Evolutionary conservation across 1,140 invertebrate species (phyloP), one percentile per base, ranked within the genome.

Genomic region (Anoplophora glabripennis): DNA sequence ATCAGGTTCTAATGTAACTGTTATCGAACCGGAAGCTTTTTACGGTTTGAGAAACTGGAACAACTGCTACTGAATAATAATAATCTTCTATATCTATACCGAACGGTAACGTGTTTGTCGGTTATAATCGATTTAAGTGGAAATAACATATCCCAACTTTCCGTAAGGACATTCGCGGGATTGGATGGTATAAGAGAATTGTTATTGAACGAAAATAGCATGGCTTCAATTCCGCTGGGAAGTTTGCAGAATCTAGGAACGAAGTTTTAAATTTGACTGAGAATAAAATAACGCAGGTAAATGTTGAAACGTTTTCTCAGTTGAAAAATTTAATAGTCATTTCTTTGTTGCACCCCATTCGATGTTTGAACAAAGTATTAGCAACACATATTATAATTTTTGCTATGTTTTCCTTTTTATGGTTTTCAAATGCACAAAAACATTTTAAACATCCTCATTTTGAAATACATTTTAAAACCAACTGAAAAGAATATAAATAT

Each of bases 261-360:
- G 7, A 37, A 36, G 14, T 45, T 34, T 21, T 53, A 18, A 17
- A 18, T 46, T 53, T 59, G 34, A 10, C 21, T 12, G 18, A 34
- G 17, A 59, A 59, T 35, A 59, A 59, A 34, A 46, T 59, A 10
- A 40, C 14, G 34, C 18, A 59, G 35, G 11, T 59, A 10, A 11
- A 35, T 12, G 44, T 37, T 53, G 57, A 48, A 10, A 53, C 49
- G 18, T 59, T 59, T 37, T 45, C 57, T 1, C 52, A 53, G 18
- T 34, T 59, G 14, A 38, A 44, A 45, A 45, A 38, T 36, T 36
- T 59, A 34, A 42, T 28, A 10, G 53, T 45, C 35, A 53, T 12
- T 59, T 48, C 3, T 52, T 53, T 0, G 53, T 53, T 35, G 4
- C 4, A 49, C 11, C 34, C 28, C 11, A 49, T 9, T 12, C n/a